phyloP scores from a whole-genome alignment of 2,113 vertebrate genomes.

The Hemicordylus capensis region DNA sequence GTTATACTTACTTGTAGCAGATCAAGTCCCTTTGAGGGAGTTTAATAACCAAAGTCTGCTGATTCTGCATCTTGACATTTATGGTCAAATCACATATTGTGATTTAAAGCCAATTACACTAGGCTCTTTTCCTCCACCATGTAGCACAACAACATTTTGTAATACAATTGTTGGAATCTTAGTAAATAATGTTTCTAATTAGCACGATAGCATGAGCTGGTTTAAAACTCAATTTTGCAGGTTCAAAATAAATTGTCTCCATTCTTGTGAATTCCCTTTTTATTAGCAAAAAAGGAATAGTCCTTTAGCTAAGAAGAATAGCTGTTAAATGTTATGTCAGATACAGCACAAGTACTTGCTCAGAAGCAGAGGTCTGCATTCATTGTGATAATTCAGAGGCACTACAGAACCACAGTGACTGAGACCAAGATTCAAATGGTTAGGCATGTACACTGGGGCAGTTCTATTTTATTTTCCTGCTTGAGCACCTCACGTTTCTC shows the following conservation, averaged over 20 bases:
- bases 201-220: not conserved
- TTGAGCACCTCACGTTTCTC: not conserved
- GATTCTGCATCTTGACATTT: not conserved
- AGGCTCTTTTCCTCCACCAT: not conserved
- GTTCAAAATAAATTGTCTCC: constrained; percentile 4
- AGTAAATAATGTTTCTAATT: constrained; percentile 12
- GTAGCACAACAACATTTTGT: not conserved
- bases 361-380: not conserved
- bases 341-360: too few species aligned
- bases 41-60: not conserved
- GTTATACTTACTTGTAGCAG: constrained; percentile 2
- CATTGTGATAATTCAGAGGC: too few species aligned
- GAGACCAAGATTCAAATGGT: not conserved
- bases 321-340: not conserved
- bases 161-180: too few species aligned
- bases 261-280: not conserved
- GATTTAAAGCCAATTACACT: fast-evolving
- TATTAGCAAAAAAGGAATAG: not conserved
- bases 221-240: not conserved
- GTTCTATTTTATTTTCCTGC: not conserved
- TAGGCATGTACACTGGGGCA: not conserved
- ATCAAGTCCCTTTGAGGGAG: not conserved
- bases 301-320: not conserved
- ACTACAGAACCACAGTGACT: not conserved
- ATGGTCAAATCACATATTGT: not conserved